Evolutionary conservation across 2,888 invertebrate species (phyloP).

Genomic region (Drosophila meridiana): DNA sequence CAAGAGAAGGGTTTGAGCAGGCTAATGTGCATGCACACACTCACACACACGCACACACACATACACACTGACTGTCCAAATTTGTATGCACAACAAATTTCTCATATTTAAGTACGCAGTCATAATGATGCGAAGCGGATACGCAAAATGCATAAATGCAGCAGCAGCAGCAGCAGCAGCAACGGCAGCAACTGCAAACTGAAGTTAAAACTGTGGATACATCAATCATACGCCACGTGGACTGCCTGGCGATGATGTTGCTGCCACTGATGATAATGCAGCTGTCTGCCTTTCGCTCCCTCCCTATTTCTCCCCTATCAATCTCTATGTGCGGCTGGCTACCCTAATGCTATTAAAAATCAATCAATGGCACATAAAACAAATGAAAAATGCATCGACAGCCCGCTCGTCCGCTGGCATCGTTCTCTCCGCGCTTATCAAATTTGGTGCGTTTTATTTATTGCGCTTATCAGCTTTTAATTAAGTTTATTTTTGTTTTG

Average conservation of each 20-base stretch:
- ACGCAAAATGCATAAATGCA: slow-evolving; percentile 79
- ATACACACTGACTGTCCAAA: slow-evolving; percentile 67
- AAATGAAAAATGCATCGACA: slow-evolving; percentile 67
- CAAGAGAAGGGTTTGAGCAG: slow-evolving; percentile 1
- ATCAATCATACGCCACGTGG: slow-evolving; percentile 78
- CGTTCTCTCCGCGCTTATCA: slow-evolving; percentile 17
- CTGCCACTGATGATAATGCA: slow-evolving; percentile 39
- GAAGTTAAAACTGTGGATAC: slow-evolving; percentile 54
- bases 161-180: slow-evolving; percentile 22
- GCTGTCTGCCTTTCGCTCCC: slow-evolving; percentile 24
- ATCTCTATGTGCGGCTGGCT: slow-evolving; percentile 14
- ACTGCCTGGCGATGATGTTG: slow-evolving; percentile 57
- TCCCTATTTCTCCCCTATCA: slow-evolving; percentile 2
- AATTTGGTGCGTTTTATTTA: slow-evolving; percentile 33
- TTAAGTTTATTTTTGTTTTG: slow-evolving; percentile 47
- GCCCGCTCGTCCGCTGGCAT: slow-evolving; percentile 33
- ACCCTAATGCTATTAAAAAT: slow-evolving; percentile 77
- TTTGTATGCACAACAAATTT: slow-evolving; percentile 79
- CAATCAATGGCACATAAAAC: slow-evolving; percentile 74
- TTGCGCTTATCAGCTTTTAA: slow-evolving; percentile 69
- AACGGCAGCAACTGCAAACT: slow-evolving; percentile 24
- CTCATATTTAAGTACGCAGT: slow-evolving; percentile 76
- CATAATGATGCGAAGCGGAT: slow-evolving; percentile 74
- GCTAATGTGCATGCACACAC: slow-evolving; percentile 69
- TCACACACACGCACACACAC: neutral